A percentile compares a stretch with the other conserved stretches of the same genome.
Evolutionary conservation across 2,888 invertebrate species (phyloP).

Genomic region (Lampropteryx suffumata): DNA sequence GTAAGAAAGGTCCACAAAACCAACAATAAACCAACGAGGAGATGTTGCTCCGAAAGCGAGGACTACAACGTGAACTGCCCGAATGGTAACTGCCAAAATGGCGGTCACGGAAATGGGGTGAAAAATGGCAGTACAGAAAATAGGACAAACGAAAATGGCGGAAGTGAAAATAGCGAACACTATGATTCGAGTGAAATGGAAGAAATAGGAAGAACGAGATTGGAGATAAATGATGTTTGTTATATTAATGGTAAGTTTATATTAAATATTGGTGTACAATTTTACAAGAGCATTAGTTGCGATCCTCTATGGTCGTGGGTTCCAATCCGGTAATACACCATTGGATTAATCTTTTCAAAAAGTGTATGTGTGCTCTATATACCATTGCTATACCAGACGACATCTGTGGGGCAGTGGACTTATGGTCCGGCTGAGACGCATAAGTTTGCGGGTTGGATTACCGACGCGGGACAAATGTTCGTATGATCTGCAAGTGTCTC

Average conservation of each 20-base stretch:
- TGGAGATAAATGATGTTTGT: conserved; percentile 90
- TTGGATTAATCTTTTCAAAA: no score
- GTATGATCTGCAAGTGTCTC: no score
- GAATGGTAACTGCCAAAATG: conserved; percentile 31
- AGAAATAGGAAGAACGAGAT: conserved; percentile 85
- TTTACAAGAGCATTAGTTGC: no score
- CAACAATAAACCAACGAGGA: conserved; percentile 45
- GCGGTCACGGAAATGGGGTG: conserved; percentile 37
- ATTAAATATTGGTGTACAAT: background rate
- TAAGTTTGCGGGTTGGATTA: no score
- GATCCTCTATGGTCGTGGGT: no score
- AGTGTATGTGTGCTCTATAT: no score
- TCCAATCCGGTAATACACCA: no score
- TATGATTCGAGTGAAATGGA: conserved; percentile 79
- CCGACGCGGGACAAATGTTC: no score
- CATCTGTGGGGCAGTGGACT: no score
- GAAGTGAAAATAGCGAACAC: conserved; percentile 21
- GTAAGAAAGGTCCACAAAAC: conserved; percentile 61
- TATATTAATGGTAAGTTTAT: conserved; percentile 94
- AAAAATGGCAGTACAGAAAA: conserved; percentile 41
- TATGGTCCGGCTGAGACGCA: no score
- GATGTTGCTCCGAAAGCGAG: conserved; percentile 51
- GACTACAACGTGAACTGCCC: conserved; percentile 31
- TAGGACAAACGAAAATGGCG: conserved; percentile 32
- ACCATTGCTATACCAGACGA: no score